These are phyloP conservation scores for Erinaceus europaeus DNA, from an alignment of 2,113 vertebrate genomes.

Conservation along the genomic window DNA sequence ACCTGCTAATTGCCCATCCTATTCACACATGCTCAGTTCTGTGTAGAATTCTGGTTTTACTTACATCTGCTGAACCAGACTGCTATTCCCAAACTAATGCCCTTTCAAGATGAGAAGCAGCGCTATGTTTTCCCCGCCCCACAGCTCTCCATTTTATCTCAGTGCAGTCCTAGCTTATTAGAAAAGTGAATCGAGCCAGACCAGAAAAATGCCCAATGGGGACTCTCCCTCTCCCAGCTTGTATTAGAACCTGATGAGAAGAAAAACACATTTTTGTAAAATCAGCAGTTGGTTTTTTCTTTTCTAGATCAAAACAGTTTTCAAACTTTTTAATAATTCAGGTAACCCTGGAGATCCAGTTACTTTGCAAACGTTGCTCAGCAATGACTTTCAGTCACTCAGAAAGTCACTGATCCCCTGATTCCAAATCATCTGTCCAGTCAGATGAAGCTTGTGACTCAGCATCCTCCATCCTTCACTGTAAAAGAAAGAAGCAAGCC, in stretches of 20 bases:
- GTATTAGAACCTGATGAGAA: constrained; percentile 39
- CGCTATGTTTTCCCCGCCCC: background rate
- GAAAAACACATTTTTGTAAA: constrained; percentile 52
- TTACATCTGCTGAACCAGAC: background rate
- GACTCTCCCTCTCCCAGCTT: background rate
- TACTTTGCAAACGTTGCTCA: constrained; percentile 17
- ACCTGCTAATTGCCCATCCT: constrained; percentile 29
- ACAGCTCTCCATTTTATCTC: constrained; percentile 43
- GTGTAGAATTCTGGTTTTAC: background rate
- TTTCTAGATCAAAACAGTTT: constrained; percentile 43
- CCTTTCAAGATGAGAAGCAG: constrained; percentile 55
- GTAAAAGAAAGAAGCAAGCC: background rate
- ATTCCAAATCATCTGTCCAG: background rate
- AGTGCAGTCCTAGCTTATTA: constrained; percentile 10
- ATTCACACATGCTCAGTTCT: background rate
- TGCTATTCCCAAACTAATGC: constrained; percentile 18
- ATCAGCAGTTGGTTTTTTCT: constrained; percentile 14
- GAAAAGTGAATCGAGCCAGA: constrained; percentile 39
- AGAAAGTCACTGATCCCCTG: background rate
- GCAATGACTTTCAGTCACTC: constrained; percentile 13
- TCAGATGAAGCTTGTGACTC: background rate
- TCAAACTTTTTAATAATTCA: constrained; percentile 58
- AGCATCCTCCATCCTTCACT: background rate
- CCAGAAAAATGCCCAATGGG: background rate
- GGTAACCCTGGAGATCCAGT: constrained; percentile 27